phyloP scores from a whole-genome alignment of 2,797 vertebrate genomes.

The Ctenosaura bakeri region DNA sequence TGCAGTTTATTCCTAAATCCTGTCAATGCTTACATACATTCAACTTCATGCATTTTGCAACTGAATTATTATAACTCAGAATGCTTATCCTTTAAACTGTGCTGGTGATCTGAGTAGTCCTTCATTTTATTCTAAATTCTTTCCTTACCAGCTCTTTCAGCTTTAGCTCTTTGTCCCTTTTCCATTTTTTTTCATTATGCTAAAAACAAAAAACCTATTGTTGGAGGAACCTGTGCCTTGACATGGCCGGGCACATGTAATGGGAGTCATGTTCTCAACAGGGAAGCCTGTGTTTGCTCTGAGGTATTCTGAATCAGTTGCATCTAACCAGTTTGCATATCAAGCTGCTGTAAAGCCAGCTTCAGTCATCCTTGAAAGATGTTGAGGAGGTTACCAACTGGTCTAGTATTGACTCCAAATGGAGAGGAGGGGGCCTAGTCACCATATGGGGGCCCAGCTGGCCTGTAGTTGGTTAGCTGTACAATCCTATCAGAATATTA shows the following conservation, averaged over 20 bases:
- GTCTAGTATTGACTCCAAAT: neutral
- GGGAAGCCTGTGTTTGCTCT: neutral
- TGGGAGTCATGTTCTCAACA: neutral
- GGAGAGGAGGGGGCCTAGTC: neutral
- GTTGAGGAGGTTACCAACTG: neutral
- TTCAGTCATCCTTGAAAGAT: neutral
- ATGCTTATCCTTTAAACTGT: neutral
- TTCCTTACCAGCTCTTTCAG: neutral
- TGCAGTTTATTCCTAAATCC: neutral
- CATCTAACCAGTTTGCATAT: neutral
- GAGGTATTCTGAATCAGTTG: neutral
- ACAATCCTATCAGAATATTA: neutral
- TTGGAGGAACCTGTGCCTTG: neutral
- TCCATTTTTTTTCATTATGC: neutral
- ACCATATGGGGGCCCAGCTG: neutral
- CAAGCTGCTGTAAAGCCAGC: neutral
- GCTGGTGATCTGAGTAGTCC: neutral
- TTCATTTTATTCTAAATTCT: neutral
- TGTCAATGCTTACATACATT: neutral
- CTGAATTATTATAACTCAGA: slow-evolving; percentile 4
- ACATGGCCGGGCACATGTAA: neutral
- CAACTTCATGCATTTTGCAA: neutral
- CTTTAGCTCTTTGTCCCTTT: neutral
- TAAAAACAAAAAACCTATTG: neutral
- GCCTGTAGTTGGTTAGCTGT: neutral